phyloP scores from a whole-genome alignment of 2,797 vertebrate genomes.

The Vireo griseus region DNA sequence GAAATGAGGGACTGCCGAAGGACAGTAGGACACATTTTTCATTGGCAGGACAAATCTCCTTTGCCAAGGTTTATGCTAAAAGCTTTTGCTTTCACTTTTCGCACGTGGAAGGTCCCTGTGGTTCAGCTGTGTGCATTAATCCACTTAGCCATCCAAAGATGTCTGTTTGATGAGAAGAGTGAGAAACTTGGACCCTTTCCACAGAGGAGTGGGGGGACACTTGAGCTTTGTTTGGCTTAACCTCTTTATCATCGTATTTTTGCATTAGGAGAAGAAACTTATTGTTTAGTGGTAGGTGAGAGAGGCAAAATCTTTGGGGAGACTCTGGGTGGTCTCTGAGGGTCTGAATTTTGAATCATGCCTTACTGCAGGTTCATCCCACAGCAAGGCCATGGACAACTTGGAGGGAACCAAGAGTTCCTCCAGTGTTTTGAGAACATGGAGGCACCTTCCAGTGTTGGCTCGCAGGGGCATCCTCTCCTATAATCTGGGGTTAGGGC shows the following conservation, averaged over 20 bases:
- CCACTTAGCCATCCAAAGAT: background rate
- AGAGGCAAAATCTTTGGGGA: background rate
- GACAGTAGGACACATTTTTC: background rate
- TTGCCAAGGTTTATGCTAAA: background rate
- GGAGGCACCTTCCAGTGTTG: background rate
- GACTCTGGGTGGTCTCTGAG: background rate
- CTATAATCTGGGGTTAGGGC: background rate
- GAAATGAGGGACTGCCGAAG: background rate
- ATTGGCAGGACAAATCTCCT: background rate
- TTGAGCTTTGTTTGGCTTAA: background rate
- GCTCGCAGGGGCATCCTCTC: background rate
- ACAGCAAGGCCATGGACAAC: fast-evolving
- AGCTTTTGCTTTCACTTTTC: constrained; percentile 1
- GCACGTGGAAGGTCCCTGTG: fast-evolving
- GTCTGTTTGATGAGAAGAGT: background rate
- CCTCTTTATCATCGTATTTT: background rate
- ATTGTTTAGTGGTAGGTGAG: background rate
- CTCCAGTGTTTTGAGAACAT: background rate
- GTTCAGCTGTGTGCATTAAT: background rate
- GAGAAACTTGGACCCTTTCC: background rate
- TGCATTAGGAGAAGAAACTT: background rate
- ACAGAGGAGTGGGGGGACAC: background rate
- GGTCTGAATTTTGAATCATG: fast-evolving
- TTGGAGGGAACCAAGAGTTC: background rate
- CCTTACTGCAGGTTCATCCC: background rate